Percentiles rank a stretch among this genome's conserved stretches.
Evolutionary conservation across 2,797 vertebrate species (phyloP).

Genomic region (Fistularia tabacaria): DNA sequence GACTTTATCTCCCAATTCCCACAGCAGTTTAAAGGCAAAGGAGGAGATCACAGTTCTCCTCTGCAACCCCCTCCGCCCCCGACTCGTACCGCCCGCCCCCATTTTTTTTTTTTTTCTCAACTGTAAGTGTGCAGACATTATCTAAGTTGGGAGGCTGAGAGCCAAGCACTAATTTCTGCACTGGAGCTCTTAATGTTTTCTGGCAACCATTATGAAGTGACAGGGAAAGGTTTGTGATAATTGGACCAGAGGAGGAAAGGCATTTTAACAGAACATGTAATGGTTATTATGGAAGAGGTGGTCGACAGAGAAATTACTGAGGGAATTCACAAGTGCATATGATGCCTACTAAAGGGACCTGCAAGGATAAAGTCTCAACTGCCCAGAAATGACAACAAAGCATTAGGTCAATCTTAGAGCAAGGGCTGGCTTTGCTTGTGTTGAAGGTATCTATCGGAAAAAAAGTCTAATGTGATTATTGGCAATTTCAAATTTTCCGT

Average conservation of each 20-base stretch:
- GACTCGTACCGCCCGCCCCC: constrained; percentile 13
- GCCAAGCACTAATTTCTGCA: constrained; percentile 67
- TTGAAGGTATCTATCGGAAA: no score
- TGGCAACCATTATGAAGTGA: constrained; percentile 65
- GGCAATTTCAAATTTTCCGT: not conserved
- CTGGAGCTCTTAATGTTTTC: constrained; percentile 66
- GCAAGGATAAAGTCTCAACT: constrained; percentile 16
- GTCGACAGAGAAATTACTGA: constrained; percentile 29
- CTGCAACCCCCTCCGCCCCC: constrained; percentile 6
- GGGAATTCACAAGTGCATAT: constrained; percentile 16
- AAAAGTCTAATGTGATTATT: no score
- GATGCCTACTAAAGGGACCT: constrained; percentile 8
- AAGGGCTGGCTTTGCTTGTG: not conserved
- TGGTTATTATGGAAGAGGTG: constrained; percentile 42
- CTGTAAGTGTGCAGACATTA: constrained; percentile 58
- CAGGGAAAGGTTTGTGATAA: constrained; percentile 52
- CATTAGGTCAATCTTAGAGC: not conserved
- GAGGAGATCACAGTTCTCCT: constrained; percentile 50
- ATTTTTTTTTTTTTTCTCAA: constrained; percentile 14
- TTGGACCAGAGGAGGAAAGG: constrained; percentile 53
- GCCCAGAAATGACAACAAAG: constrained; percentile 41
- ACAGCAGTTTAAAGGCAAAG: constrained; percentile 58
- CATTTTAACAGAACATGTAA: constrained; percentile 55
- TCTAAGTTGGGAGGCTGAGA: constrained; percentile 49
- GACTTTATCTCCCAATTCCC: constrained; percentile 63